phyloP scores from a whole-genome alignment of 1,140 invertebrate species.

The Branchinecta lindahli region DNA sequence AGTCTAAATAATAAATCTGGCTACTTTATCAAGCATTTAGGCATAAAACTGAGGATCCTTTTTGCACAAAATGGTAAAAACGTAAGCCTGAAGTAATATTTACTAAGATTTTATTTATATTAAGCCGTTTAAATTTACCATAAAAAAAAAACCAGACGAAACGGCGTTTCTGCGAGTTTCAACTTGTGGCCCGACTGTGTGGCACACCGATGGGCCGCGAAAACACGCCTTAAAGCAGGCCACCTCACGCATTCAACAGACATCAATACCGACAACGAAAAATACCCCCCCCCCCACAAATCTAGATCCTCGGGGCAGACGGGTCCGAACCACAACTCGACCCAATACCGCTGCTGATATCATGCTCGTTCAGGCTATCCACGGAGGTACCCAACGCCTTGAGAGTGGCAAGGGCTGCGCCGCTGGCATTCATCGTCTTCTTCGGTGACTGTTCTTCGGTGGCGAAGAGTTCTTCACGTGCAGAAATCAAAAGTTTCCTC shows the following conservation, averaged over 20 bases:
- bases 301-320: not conserved
- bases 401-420: not conserved
- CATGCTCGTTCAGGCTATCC: conserved; percentile 19
- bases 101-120: too few species aligned
- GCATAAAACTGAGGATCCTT: too few species aligned
- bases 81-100: too few species aligned
- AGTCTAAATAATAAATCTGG: too few species aligned
- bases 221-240: too few species aligned
- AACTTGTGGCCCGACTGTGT: too few species aligned
- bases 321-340: conserved; percentile 14
- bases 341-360: conserved; percentile 20
- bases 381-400: conserved; percentile 15
- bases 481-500: conserved; percentile 32
- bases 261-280: not conserved
- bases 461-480: conserved; percentile 32
- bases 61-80: too few species aligned
- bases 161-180: too few species aligned
- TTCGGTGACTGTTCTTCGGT: not conserved
- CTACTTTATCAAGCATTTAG: too few species aligned
- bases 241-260: not conserved
- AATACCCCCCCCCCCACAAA: not conserved
- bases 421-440: not conserved
- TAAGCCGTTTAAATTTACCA: too few species aligned
- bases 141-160: too few species aligned
- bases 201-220: too few species aligned